A percentile compares a stretch with the other conserved stretches of the same genome.
Conservation (phyloP, 2,797 vertebrate species). For the Eutrigla gurnardus region DNA sequence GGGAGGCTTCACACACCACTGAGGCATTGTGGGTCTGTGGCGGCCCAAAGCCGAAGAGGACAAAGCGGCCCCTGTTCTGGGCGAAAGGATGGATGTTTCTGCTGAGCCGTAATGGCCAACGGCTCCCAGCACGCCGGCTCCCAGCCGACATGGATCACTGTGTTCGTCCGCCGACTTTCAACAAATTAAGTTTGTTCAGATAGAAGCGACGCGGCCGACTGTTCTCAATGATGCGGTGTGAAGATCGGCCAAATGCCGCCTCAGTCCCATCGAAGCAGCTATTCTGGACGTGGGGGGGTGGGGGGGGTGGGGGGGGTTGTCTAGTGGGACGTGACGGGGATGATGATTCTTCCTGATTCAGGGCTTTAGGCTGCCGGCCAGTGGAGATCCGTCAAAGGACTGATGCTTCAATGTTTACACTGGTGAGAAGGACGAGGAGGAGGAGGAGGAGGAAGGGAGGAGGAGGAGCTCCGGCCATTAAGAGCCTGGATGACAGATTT, state of each 20-base stretch:
- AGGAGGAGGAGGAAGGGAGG: slow-evolving; percentile 33
- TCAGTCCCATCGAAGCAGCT: slow-evolving; percentile 48
- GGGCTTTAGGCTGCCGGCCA: slow-evolving; percentile 73
- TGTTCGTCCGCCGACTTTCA: slow-evolving; percentile 35
- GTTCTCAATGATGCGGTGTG: slow-evolving; percentile 32
- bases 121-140: slow-evolving; percentile 49
- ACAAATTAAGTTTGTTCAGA: too few relatives aligned
- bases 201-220: slow-evolving; percentile 4
- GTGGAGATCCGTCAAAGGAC: slow-evolving; percentile 63
- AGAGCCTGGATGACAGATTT: not conserved
- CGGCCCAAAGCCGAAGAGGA: slow-evolving; percentile 49
- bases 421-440: slow-evolving; percentile 52
- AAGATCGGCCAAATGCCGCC: slow-evolving; percentile 30
- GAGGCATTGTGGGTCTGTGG: slow-evolving; percentile 31
- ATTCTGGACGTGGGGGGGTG: slow-evolving; percentile 44
- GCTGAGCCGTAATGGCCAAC: slow-evolving; percentile 43
- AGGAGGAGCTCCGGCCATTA: slow-evolving; percentile 43
- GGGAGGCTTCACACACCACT: slow-evolving; percentile 46
- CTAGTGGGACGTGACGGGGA: slow-evolving; percentile 79
- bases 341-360: slow-evolving; percentile 73
- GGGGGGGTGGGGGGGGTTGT: slow-evolving; percentile 40
- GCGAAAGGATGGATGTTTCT: slow-evolving; percentile 47
- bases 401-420: slow-evolving; percentile 70
- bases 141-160: slow-evolving; percentile 53
- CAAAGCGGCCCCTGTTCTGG: slow-evolving; percentile 57